These are phyloP conservation scores for Lasioglossum calceatum DNA, from an alignment of 2,888 invertebrate species.

Conservation along the genomic window DNA sequence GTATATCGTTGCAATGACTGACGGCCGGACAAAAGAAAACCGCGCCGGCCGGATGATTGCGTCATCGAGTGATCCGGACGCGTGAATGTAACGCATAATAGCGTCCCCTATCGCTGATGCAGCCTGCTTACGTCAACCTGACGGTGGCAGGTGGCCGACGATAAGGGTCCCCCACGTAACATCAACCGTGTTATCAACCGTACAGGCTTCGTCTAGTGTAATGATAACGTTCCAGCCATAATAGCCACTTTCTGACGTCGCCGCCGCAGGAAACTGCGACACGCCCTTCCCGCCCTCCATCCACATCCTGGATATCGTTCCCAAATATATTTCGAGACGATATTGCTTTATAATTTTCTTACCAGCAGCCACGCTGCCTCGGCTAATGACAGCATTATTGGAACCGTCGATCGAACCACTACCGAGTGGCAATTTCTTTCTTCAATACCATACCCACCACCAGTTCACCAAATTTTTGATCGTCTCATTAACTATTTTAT, in stretches of 20 bases:
- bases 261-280: background rate
- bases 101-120: slow-evolving; percentile 19
- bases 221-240: slow-evolving; percentile 48
- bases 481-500: no score
- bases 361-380: background rate
- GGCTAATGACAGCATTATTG: slow-evolving; percentile 40
- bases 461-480: no score
- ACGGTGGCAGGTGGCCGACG: slow-evolving; percentile 45
- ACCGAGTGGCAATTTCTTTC: background rate
- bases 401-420: slow-evolving; percentile 13
- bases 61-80: slow-evolving; percentile 14
- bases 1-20: background rate
- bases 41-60: slow-evolving; percentile 1
- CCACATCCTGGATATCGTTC: slow-evolving; percentile 27
- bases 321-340: slow-evolving; percentile 42
- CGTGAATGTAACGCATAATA: slow-evolving; percentile 40
- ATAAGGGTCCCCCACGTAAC: slow-evolving; percentile 30
- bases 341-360: slow-evolving; percentile 47
- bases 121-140: slow-evolving; percentile 40
- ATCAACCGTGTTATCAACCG: slow-evolving; percentile 41
- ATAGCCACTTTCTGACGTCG: slow-evolving; percentile 42
- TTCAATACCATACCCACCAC: background rate
- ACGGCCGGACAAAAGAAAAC: slow-evolving; percentile 10
- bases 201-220: slow-evolving; percentile 50
- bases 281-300: background rate